Evolutionary conservation across 2,888 invertebrate genomes (phyloP).

Genomic region (Galeruca laticollis): DNA sequence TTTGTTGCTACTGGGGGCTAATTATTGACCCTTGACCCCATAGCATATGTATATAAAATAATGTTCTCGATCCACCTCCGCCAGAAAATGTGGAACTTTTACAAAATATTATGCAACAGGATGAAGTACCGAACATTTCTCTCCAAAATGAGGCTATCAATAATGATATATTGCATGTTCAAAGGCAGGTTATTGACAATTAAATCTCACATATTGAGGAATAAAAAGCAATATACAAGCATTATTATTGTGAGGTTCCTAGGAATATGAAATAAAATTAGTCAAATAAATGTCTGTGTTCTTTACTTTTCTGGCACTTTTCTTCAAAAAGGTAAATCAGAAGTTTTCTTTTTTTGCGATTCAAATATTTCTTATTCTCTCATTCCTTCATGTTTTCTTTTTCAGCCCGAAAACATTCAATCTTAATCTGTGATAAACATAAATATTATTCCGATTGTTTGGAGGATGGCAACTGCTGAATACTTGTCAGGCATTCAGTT

Average conservation of each 20-base stretch:
- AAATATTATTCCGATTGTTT: neutral
- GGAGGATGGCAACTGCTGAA: neutral
- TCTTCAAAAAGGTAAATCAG: neutral
- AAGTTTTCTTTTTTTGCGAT: conserved; percentile 9
- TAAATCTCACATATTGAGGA: conserved; percentile 9
- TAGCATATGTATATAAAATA: conserved; percentile 40
- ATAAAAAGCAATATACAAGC: conserved; percentile 2
- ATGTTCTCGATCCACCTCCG: conserved; percentile 34
- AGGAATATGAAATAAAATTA: too few relatives aligned
- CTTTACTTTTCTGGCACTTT: too few relatives aligned
- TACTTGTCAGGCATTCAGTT: neutral
- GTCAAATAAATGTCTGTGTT: too few relatives aligned
- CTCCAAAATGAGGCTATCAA: too few relatives aligned
- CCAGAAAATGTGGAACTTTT: conserved; percentile 28
- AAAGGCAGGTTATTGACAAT: conserved; percentile 13
- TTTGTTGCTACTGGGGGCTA: conserved; percentile 47
- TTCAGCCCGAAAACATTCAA: neutral
- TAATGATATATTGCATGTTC: too few relatives aligned
- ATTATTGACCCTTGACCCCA: too few relatives aligned
- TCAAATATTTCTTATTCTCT: conserved; percentile 10
- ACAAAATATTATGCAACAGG: neutral
- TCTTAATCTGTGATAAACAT: neutral
- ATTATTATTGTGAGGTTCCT: neutral
- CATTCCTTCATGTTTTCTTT: neutral
- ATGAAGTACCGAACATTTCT: neutral